Percentiles rank a stretch among this genome's conserved stretches.
Evolutionary conservation across 2,113 vertebrate genomes (phyloP).

Genomic region (Columbina picui): DNA sequence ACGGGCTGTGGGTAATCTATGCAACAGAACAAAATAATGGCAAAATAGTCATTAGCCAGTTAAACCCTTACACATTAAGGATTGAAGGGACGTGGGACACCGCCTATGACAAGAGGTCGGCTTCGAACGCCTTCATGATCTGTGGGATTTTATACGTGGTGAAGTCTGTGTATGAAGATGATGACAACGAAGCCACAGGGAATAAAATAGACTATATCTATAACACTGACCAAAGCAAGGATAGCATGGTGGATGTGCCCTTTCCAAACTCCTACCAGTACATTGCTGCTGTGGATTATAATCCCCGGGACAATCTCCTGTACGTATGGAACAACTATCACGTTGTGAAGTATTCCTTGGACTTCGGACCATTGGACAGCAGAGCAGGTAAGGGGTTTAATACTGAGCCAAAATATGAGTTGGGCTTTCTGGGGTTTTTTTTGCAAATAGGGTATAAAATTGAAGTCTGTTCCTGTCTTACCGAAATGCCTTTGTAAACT

Average conservation of each 20-base stretch:
- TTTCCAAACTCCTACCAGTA: conserved; percentile 99
- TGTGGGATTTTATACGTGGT: conserved; percentile 97
- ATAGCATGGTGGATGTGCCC: conserved; percentile 91
- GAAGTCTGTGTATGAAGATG: conserved; percentile 96
- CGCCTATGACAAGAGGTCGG: conserved; percentile 95
- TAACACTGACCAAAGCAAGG: conserved; percentile 96
- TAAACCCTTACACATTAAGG: conserved; percentile 95
- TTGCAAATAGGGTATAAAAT: neutral
- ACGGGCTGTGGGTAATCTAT: conserved; percentile 98
- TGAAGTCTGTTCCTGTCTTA: neutral
- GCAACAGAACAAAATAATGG: conserved; percentile 99
- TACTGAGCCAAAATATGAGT: neutral
- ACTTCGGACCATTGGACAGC: conserved; percentile 93
- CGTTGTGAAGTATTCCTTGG: conserved; percentile 95
- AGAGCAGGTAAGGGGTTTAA: conserved; percentile 84
- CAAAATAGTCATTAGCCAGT: conserved; percentile 94
- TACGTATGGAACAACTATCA: conserved; percentile 99
- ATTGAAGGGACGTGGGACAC: conserved; percentile 99
- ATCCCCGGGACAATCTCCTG: conserved; percentile 95
- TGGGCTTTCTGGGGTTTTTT: neutral
- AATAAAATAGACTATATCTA: conserved; percentile 99
- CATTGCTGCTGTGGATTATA: conserved; percentile 99
- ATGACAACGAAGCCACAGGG: conserved; percentile 96
- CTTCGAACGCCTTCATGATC: conserved; percentile 99
- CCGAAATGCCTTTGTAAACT: neutral